Evolutionary conservation across 2,797 vertebrate genomes (phyloP), one percentile per base, ranked within the genome.

Genomic region (Melanotaenia boesemani): DNA sequence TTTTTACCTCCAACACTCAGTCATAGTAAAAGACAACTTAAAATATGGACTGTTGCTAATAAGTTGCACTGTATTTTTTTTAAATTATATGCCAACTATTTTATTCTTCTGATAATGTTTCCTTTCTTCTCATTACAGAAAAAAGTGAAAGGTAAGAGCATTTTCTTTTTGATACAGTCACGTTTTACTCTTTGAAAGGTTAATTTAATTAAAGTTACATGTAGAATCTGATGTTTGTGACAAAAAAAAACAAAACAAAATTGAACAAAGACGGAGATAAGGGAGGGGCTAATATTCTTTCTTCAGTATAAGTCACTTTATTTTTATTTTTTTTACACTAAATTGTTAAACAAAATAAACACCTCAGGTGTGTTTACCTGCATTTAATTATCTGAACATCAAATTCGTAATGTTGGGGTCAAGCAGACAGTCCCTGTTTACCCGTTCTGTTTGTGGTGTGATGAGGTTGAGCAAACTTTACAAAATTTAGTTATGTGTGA

Each of bases 141-240:
- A 90, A 83, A 50, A 72, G 5, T 6, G 80, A 93, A 75, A 93
- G 87, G 95, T 95, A 91, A 93, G 93, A 80, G 0, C 20, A 39
- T 66, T 85, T 68, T 66, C 15, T 13, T 30, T 64, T 72, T 62
- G 46, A 20, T 20, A 8, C 18, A 18, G 5, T 18, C 6, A 48
- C 46, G 9, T 48, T 8, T n/a, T n/a, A 9, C 20, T 48, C 6
- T 5, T 46, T 46, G 5, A 18, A 18, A 6, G 15, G 6, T 16
- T 6, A 2, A 48, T 48, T 48, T 20, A 8, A 48, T n/a, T n/a
- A 2, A 20, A n/a, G 46, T 20, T 48, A n/a, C 46, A 48, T 9
- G 46, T n/a, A n/a, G 7, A 46, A 16, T 48, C 46, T n/a, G 46
- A 15, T 44, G 46, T 20, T 41, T 41, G 20, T 48, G 20, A 48